A percentile compares a stretch with the other conserved stretches of the same genome.
Evolutionary conservation across 2,797 vertebrate species (phyloP).

Genomic region (Acanthiza pusilla): DNA sequence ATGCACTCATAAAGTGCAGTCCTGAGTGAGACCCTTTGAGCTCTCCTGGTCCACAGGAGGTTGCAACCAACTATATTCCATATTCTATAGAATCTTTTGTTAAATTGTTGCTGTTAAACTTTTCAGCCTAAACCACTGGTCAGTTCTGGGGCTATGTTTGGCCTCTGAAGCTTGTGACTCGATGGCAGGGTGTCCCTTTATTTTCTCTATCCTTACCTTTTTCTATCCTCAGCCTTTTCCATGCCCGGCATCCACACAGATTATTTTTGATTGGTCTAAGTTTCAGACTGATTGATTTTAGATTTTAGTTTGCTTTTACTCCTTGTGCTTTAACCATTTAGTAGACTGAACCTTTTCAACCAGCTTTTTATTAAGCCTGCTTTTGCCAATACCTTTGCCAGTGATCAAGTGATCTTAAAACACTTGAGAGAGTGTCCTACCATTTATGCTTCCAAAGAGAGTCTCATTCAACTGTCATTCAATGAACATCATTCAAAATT

Average conservation of each 20-base stretch:
- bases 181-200: neutral
- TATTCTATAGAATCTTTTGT: neutral
- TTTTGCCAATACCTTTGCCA: neutral
- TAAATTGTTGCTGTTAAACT: neutral
- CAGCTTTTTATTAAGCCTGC: neutral
- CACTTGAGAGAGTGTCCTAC: neutral
- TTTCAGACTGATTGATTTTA: neutral
- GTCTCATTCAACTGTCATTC: neutral
- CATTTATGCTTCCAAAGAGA: neutral
- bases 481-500: neutral
- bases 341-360: neutral
- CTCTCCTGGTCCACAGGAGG: too few species aligned
- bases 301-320: neutral
- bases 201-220: neutral
- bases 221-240: neutral
- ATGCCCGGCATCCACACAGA: accelerated
- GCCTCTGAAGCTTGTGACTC: neutral
- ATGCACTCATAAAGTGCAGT: neutral
- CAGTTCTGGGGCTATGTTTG: accelerated
- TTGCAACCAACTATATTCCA: neutral
- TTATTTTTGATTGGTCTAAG: neutral
- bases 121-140: neutral
- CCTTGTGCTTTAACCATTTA: neutral
- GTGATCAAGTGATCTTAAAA: neutral
- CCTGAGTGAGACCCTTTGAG: neutral